These are phyloP conservation scores for Gastracanthus pulcherrimus DNA, from an alignment of 2,888 invertebrate genomes.

Conservation along the genomic window DNA sequence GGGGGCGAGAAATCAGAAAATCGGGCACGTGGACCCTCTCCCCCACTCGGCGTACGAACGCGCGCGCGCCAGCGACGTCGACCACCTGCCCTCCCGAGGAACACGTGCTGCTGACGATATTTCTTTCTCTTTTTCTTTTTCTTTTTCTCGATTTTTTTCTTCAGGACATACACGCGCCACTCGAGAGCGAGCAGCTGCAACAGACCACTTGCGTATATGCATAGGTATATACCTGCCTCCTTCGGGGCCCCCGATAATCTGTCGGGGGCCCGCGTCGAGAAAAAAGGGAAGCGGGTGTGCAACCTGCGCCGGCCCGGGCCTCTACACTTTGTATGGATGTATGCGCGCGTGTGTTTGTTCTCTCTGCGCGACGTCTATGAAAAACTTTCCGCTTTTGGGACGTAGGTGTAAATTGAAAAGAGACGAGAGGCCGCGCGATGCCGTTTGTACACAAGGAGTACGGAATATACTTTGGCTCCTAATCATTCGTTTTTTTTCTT, in stretches of 20 bases:
- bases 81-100: constrained; percentile 73
- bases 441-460: background rate
- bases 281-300: background rate
- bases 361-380: background rate
- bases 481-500: constrained; percentile 14
- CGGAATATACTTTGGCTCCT: background rate
- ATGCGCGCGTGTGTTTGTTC: background rate
- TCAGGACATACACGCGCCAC: constrained; percentile 46
- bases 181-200: constrained; percentile 13
- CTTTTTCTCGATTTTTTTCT: constrained; percentile 44
- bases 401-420: constrained; percentile 41
- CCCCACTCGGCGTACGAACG: constrained; percentile 40
- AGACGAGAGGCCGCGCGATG: background rate
- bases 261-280: background rate
- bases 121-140: constrained; percentile 3
- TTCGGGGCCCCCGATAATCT: background rate
- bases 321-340: background rate
- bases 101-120: constrained; percentile 69
- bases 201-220: background rate
- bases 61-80: constrained; percentile 73
- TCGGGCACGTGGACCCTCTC: constrained; percentile 44
- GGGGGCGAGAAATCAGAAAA: constrained; percentile 65
- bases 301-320: background rate
- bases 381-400: constrained; percentile 27
- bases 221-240: background rate